A percentile compares a stretch with the other conserved stretches of the same genome.
Evolutionary conservation across 2,113 vertebrate species (phyloP).

Genomic region (Phyllostomus discolor): DNA sequence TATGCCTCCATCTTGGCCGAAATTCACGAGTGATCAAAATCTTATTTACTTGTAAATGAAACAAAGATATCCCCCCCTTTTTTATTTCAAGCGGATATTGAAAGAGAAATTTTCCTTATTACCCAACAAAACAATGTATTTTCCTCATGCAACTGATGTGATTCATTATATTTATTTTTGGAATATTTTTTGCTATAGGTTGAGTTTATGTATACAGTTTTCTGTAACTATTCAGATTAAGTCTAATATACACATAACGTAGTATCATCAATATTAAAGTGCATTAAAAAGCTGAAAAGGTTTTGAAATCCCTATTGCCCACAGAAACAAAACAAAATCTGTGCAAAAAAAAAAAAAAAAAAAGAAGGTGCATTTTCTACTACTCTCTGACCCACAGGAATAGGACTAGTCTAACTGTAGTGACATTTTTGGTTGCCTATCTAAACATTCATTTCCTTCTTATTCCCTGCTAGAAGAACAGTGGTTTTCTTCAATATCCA

Average conservation of each 20-base stretch:
- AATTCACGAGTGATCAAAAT: too few relatives aligned
- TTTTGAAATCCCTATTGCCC: not conserved
- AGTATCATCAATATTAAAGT: not conserved
- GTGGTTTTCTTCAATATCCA: not conserved
- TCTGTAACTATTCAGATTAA: not conserved
- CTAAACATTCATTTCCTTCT: not conserved
- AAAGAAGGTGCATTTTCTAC: not conserved
- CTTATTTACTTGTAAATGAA: conserved; percentile 25
- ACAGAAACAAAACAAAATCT: not conserved
- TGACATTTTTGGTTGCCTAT: not conserved
- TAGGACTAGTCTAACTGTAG: not conserved
- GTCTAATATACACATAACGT: not conserved
- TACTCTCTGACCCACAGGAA: not conserved
- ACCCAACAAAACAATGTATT: not conserved
- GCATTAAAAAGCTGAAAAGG: not conserved
- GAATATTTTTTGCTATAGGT: not conserved
- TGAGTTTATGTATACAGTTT: not conserved
- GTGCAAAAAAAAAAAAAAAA: not conserved
- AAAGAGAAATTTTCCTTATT: not conserved
- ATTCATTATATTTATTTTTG: conserved; percentile 15
- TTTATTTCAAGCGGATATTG: not conserved
- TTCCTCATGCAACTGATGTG: not conserved
- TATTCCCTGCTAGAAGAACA: not conserved
- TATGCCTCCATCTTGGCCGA: too few relatives aligned
- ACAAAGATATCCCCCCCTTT: not conserved